These are phyloP conservation scores for Siderastrea radians DNA, from an alignment of 92 coral and sea anemone species.

Conservation along the genomic window DNA sequence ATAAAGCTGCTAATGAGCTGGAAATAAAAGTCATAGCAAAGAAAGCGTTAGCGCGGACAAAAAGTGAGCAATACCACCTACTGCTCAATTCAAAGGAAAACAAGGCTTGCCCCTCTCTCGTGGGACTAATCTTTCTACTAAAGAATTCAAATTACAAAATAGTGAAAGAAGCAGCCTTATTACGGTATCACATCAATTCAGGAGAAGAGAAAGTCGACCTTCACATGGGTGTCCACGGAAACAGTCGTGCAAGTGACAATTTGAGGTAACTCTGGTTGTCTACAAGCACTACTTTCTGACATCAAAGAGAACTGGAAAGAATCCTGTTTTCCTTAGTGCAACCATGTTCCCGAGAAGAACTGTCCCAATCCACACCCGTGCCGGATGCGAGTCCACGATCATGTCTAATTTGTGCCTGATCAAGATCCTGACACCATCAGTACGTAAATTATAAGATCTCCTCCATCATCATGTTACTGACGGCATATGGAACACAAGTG, in stretches of 20 bases:
- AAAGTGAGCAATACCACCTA: slow-evolving; percentile 52
- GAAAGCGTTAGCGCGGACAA: slow-evolving; percentile 24
- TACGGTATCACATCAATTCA: slow-evolving; percentile 62
- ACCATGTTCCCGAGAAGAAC: slow-evolving; percentile 63
- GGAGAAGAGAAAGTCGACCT: slow-evolving; percentile 46
- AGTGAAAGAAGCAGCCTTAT: slow-evolving; percentile 47
- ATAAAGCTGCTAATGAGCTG: slow-evolving; percentile 2
- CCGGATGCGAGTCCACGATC: too few relatives aligned
- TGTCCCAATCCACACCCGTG: slow-evolving; percentile 38
- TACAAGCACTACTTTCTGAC: slow-evolving; percentile 61
- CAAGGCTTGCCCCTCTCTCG: slow-evolving; percentile 68
- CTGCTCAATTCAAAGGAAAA: slow-evolving; percentile 63
- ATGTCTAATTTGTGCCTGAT: too few relatives aligned
- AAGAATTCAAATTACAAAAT: slow-evolving; percentile 45
- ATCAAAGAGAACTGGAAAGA: slow-evolving; percentile 68
- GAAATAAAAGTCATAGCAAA: slow-evolving; percentile 38
- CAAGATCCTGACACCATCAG: too few relatives aligned
- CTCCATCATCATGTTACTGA: too few relatives aligned
- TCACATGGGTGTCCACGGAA: slow-evolving; percentile 63
- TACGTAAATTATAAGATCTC: too few relatives aligned
- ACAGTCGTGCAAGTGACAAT: slow-evolving; percentile 64
- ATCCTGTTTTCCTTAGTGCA: slow-evolving; percentile 66
- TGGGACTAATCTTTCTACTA: slow-evolving; percentile 53
- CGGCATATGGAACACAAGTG: too few relatives aligned
- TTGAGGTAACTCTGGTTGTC: slow-evolving; percentile 63